These are phyloP conservation scores for Rhombomys opimus DNA, from an alignment of 2,113 vertebrate species.

Conservation along the genomic window DNA sequence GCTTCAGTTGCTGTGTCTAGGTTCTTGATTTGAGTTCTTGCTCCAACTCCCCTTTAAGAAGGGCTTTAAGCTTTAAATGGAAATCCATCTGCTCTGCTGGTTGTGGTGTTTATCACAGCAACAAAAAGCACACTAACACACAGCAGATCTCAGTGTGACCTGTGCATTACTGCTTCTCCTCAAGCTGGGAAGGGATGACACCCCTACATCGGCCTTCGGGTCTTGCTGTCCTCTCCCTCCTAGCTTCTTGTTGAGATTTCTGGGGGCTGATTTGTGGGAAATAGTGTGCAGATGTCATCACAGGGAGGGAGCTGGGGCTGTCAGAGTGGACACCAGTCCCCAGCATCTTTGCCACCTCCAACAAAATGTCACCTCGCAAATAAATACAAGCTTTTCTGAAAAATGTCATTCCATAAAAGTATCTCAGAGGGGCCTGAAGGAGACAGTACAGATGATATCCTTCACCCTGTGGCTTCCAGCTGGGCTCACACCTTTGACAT, in stretches of 20 bases:
- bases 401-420: background rate
- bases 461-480: background rate
- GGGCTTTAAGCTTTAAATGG: background rate
- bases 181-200: background rate
- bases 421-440: background rate
- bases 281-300: background rate
- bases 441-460: background rate
- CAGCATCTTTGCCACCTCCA: background rate
- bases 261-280: background rate
- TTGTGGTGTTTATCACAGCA: background rate
- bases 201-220: background rate
- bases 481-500: background rate
- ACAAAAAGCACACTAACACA: background rate
- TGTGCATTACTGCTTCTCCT: background rate
- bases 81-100: background rate
- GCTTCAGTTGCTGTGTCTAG: background rate
- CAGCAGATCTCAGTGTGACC: background rate
- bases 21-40: background rate
- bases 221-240: background rate
- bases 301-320: background rate
- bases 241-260: background rate
- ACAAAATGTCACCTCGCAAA: background rate
- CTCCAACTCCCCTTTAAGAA: background rate
- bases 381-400: background rate
- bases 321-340: background rate